Percentiles rank a stretch among this genome's conserved stretches.
These are phyloP conservation scores for Dendrophyllia cribrosa DNA, from an alignment of 64 coral and sea anemone genomes.

Conservation along the genomic window DNA sequence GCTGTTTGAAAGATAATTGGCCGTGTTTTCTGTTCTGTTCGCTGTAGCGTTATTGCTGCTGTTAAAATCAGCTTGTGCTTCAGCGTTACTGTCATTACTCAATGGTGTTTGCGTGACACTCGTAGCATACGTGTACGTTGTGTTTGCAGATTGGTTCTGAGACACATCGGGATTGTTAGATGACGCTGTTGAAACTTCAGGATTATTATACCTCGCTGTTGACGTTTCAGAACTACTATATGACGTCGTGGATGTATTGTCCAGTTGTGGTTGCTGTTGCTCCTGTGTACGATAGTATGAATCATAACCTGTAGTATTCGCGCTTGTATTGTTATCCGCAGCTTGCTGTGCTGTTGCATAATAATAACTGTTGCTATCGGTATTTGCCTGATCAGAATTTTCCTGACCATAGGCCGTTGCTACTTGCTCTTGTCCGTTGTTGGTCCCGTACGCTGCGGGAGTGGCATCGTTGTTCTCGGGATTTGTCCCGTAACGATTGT, in stretches of 20 bases:
- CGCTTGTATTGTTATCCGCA: neutral
- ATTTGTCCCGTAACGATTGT: slow-evolving; percentile 42
- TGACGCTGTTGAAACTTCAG: neutral
- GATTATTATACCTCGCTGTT: neutral
- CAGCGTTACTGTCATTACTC: neutral
- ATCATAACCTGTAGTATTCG: neutral
- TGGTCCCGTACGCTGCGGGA: slow-evolving; percentile 16
- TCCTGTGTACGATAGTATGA: neutral
- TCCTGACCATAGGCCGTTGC: slow-evolving; percentile 57
- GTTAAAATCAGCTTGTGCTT: neutral
- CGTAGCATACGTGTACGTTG: neutral
- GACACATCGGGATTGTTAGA: neutral
- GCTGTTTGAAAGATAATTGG: neutral
- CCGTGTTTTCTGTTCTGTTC: neutral
- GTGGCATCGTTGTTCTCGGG: neutral
- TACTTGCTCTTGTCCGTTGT: slow-evolving; percentile 78
- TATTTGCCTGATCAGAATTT: neutral
- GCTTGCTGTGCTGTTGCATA: neutral
- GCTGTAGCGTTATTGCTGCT: neutral
- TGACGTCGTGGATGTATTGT: neutral
- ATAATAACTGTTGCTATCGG: slow-evolving; percentile 38
- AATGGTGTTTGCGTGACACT: neutral
- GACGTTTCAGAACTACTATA: slow-evolving; percentile 17
- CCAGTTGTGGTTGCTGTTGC: neutral
- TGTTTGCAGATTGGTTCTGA: neutral